These are phyloP conservation scores for Chironomus striatipennis DNA, from an alignment of 1,140 invertebrate genomes.

Conservation along the genomic window DNA sequence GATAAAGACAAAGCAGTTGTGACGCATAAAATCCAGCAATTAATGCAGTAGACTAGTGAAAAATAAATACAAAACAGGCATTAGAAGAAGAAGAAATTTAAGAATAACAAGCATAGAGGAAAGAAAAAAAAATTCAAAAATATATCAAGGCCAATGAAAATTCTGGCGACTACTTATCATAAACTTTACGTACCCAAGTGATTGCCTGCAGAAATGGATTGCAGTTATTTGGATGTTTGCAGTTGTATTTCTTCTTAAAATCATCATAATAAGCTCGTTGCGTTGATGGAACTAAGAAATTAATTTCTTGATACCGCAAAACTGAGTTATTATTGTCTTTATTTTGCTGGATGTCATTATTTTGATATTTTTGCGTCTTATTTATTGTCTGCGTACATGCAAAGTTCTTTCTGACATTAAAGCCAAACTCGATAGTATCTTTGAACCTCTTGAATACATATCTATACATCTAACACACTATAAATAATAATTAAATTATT, in stretches of 20 bases:
- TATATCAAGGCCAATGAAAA: background rate
- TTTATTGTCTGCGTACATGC: background rate
- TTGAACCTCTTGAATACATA: background rate
- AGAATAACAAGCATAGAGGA: background rate
- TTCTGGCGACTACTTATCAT: too few species aligned
- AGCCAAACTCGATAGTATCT: conserved; percentile 1
- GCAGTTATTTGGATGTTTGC: background rate
- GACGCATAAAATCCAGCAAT: conserved; percentile 43
- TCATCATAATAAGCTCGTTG: background rate
- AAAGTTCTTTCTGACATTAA: background rate
- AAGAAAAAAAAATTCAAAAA: background rate
- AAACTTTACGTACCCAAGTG: background rate
- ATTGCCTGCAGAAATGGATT: background rate
- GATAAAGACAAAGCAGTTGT: conserved; percentile 40
- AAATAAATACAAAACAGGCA: too few species aligned
- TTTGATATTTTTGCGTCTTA: background rate
- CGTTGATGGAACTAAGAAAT: background rate
- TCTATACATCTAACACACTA: background rate
- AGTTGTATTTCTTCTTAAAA: background rate
- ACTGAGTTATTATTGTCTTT: background rate
- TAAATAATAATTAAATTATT: background rate
- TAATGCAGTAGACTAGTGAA: conserved; percentile 29
- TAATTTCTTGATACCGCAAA: background rate
- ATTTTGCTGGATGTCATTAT: background rate
- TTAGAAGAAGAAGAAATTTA: background rate